Percentiles rank a stretch among this genome's conserved stretches.
These are phyloP conservation scores for Cyclura pinguis DNA, from an alignment of 2,797 vertebrate species.

Conservation along the genomic window DNA sequence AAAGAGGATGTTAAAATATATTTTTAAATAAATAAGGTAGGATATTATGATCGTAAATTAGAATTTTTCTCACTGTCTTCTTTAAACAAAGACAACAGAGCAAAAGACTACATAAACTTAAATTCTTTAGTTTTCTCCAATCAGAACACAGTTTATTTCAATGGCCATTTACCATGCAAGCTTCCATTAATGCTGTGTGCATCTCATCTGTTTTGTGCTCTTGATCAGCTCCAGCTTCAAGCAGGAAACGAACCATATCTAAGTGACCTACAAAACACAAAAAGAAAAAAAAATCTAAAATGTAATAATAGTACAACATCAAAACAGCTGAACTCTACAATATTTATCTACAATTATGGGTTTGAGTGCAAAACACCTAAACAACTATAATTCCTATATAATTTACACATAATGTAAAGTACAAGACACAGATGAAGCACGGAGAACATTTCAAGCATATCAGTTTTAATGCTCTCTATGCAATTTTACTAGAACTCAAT, in stretches of 20 bases:
- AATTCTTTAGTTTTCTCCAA: not conserved
- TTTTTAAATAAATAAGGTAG: not conserved
- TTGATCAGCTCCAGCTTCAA: constrained; percentile 98
- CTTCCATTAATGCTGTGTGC: constrained; percentile 99
- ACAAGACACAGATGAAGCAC: not conserved
- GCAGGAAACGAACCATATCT: constrained; percentile 99
- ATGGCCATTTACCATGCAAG: constrained; percentile 92
- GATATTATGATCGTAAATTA: not conserved
- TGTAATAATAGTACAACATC: not conserved
- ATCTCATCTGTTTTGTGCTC: constrained; percentile 99
- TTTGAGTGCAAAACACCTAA: not conserved
- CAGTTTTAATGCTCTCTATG: not conserved
- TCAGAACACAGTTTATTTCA: not conserved
- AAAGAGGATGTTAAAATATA: not conserved
- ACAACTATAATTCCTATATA: not conserved
- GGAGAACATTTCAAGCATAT: not conserved
- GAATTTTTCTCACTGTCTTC: not conserved
- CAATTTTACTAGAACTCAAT: not conserved
- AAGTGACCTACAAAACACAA: constrained; percentile 89
- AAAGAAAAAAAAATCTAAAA: constrained; percentile 3
- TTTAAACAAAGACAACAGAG: not conserved
- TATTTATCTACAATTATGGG: not conserved
- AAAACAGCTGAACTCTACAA: not conserved
- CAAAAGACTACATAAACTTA: not conserved
- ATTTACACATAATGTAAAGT: not conserved